Evolutionary conservation across 2,888 invertebrate genomes (phyloP), one percentile per base, ranked within the genome.

Genomic region (Caenorhabditis panamensis): DNA sequence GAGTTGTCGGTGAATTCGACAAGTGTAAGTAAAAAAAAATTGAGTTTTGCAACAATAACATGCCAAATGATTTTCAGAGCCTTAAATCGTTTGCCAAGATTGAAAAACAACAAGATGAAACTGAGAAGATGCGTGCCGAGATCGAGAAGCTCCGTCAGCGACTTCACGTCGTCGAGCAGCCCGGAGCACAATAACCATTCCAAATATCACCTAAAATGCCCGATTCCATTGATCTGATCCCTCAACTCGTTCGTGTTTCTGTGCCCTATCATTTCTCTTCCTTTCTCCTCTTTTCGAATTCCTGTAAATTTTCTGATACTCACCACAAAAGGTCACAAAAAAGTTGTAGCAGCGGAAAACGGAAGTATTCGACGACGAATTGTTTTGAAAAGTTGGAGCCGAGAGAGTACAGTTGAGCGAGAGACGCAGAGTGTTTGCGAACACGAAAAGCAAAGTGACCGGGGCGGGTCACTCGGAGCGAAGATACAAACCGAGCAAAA

Each of bases 371-470:
- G n/a, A n/a, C 53, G 41, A 3, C 8, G 13, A 13, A 16, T 41
- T 51, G 37, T 61, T 59, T 51, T 36, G 61, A 59, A 58, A 58
- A 56, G 49, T 49, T 36, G 24, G 47, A 13, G n/a, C 24, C n/a
- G 28, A 8, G n/a, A 9, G 49, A 58, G 28, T 36, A 36, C 3
- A 3, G 36, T 8, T 4, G 37, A 26, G 8, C 11, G 13, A 36
- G 51, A 69, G 61, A 69, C 61, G 59, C 68, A 69, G 69, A 66
- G 8, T 72, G 36, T 72, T 72, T 72, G 72, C 72, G 72, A 56
- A 72, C 72, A 72, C 72, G 72, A 72, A 72, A 72, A 72, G 72
- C 72, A 72, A 63, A 71, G 71, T 71, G 71, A 62, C 71, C 71
- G 31, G 31, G 31, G 31, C 31, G 5, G 31, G 31, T 31, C 31